Evolutionary conservation across 1,140 invertebrate species (phyloP).

Genomic region (Lanistes nyassanus): DNA sequence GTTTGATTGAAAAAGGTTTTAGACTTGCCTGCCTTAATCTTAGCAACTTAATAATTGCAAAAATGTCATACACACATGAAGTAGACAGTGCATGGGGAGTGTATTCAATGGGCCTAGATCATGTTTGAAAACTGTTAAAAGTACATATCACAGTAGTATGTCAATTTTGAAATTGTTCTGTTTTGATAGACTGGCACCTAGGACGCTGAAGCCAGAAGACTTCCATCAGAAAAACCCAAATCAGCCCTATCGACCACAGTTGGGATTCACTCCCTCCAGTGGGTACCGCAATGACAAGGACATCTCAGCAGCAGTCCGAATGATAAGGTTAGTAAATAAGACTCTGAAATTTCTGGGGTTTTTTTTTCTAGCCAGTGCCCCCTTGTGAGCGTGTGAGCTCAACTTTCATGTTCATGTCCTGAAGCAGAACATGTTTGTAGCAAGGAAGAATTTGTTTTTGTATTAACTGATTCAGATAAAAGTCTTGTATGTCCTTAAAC

Average conservation of each 20-base stretch:
- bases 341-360: too few relatives aligned
- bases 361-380: too few relatives aligned
- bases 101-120: not conserved
- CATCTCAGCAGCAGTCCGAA: slow-evolving; percentile 50
- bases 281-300: slow-evolving; percentile 57
- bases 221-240: slow-evolving; percentile 70
- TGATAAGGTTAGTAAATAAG: slow-evolving; percentile 56
- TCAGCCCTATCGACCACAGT: slow-evolving; percentile 53
- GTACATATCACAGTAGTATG: not conserved
- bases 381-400: too few relatives aligned
- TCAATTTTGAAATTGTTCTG: not conserved
- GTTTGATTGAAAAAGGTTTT: too few relatives aligned
- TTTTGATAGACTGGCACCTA: slow-evolving; percentile 70
- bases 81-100: not conserved
- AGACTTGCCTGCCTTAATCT: not conserved
- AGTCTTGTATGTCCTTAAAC: not conserved
- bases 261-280: slow-evolving; percentile 53
- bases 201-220: slow-evolving; percentile 84
- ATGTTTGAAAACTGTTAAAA: not conserved
- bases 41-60: too few relatives aligned
- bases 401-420: too few relatives aligned
- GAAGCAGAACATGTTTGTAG: too few relatives aligned
- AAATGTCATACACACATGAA: too few relatives aligned
- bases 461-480: not conserved
- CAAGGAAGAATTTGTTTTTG: too few relatives aligned